These are phyloP conservation scores for Stichopus chloronotus DNA, from an alignment of 35 echinoderm and acorn worm species.

Conservation along the genomic window DNA sequence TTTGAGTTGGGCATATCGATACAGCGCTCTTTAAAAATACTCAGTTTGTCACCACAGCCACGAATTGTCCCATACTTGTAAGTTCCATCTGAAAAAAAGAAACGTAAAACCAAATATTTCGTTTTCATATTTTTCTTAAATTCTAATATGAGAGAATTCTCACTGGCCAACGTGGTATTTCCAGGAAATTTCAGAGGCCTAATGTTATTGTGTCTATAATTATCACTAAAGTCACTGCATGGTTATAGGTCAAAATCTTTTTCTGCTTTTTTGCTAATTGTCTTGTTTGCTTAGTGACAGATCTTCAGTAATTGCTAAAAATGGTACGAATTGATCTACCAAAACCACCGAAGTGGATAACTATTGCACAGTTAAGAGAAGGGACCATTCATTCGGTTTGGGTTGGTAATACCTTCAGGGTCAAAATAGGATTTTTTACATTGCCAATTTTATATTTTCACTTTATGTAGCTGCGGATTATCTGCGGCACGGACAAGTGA, in stretches of 20 bases:
- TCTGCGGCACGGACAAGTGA: too few species aligned
- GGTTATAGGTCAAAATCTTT: not conserved
- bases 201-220: not conserved
- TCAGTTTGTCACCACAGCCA: constrained; percentile 29
- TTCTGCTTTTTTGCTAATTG: too few species aligned
- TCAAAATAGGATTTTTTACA: too few species aligned
- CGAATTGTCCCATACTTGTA: constrained; percentile 14
- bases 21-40: constrained; percentile 21
- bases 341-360: not conserved
- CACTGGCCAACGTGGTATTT: not conserved
- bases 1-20: not conserved
- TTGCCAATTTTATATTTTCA: too few species aligned
- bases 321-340: not conserved
- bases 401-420: too few species aligned
- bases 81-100: constrained; percentile 12
- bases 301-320: not conserved
- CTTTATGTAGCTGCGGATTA: too few species aligned
- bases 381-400: too few species aligned
- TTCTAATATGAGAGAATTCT: not conserved
- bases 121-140: not conserved
- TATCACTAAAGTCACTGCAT: not conserved
- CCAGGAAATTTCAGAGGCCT: not conserved
- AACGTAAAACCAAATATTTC: not conserved
- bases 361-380: too few species aligned
- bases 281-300: not conserved